A percentile compares a stretch with the other conserved stretches of the same genome.
Conservation (phyloP, 30 jellyfish, hydroid and myxozoan genomes). For the Hydractinia echinata region DNA sequence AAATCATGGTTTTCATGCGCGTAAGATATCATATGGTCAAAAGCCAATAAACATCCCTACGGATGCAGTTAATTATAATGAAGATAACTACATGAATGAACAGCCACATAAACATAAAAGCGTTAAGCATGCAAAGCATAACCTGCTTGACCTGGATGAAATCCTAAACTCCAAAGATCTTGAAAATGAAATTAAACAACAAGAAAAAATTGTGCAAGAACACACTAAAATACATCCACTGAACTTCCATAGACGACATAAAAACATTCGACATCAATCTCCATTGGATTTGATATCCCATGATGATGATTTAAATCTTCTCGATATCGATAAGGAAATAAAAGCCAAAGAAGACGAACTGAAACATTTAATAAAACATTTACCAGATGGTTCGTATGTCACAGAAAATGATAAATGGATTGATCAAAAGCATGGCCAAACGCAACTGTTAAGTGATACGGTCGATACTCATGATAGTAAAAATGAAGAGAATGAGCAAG, state of each 20-base stretch:
- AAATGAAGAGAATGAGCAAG: too few relatives aligned
- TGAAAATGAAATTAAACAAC: not conserved
- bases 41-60: too few relatives aligned
- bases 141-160: not conserved
- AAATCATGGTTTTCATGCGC: too few relatives aligned
- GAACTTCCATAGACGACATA: not conserved
- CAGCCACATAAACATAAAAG: too few relatives aligned
- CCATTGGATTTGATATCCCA: constrained; percentile 2
- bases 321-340: not conserved
- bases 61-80: too few relatives aligned
- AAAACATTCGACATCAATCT: not conserved
- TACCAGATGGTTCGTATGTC: constrained; percentile 2
- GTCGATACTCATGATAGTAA: not conserved
- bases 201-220: not conserved
- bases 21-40: too few relatives aligned
- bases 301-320: constrained; percentile 2
- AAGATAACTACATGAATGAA: too few relatives aligned
- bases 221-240: not conserved
- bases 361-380: not conserved
- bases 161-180: not conserved
- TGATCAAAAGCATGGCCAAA: not conserved
- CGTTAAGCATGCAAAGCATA: too few relatives aligned
- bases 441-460: not conserved
- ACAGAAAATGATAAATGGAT: constrained; percentile 8
- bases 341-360: not conserved